Conservation (phyloP, 1,140 invertebrate genomes). For the Bombus superbus region DNA sequence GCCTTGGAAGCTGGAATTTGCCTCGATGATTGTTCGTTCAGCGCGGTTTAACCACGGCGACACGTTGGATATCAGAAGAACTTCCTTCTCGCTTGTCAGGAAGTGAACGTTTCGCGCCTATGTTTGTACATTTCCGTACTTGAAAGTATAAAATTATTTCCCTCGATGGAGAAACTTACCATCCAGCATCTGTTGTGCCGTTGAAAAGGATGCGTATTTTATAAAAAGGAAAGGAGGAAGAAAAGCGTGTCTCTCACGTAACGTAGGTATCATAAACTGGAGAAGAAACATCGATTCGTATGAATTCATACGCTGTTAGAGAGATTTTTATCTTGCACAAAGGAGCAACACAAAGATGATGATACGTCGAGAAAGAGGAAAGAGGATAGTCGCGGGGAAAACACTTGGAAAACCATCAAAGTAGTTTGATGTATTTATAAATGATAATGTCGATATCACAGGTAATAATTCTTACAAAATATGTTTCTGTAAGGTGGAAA, state of each 20-base stretch:
- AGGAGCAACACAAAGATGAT: no score
- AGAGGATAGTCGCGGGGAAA: background rate
- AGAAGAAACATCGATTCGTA: background rate
- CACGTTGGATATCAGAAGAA: background rate
- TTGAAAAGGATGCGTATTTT: background rate
- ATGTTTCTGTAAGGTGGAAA: background rate
- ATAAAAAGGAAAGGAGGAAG: background rate
- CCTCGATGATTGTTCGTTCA: constrained; percentile 58
- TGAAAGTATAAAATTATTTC: background rate
- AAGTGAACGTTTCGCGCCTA: background rate
- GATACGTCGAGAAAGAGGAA: no score
- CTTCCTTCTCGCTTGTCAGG: constrained; percentile 16
- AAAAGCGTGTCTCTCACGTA: background rate
- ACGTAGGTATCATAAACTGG: background rate
- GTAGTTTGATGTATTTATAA: background rate
- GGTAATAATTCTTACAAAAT: background rate
- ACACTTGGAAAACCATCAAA: background rate
- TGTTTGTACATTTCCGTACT: background rate
- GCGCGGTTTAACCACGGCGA: constrained; percentile 30
- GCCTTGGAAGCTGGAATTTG: constrained; percentile 60
- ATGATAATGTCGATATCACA: background rate
- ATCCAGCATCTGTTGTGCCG: background rate
- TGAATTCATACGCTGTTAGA: background rate
- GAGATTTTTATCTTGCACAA: background rate
- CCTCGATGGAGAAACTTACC: background rate